A percentile compares a stretch with the other conserved stretches of the same genome.
Evolutionary conservation across 2,888 invertebrate species (phyloP).

Genomic region (Dendrolimus pini): DNA sequence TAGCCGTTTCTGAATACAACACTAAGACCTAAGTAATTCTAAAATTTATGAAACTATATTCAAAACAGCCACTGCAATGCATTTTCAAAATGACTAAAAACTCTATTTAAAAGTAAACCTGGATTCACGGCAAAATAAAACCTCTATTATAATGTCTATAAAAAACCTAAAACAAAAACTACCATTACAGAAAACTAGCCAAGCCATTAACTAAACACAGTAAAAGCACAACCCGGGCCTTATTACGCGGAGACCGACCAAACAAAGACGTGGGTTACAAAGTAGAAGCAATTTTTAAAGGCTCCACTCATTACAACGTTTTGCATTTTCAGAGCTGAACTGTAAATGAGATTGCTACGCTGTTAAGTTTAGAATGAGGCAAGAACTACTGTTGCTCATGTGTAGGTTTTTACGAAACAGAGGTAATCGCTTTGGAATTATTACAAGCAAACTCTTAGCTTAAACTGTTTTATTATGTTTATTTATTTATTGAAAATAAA

Average conservation of each 20-base stretch:
- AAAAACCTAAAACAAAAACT: neutral
- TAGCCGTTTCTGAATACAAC: too few species aligned
- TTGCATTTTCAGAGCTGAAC: neutral
- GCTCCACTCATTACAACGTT: neutral
- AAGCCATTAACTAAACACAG: neutral
- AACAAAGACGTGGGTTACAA: neutral
- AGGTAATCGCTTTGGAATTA: too few species aligned
- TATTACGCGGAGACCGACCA: neutral
- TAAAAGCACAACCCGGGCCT: neutral
- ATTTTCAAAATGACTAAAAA: too few species aligned
- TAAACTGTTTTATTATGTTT: too few species aligned
- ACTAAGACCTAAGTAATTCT: too few species aligned
- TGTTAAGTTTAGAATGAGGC: neutral
- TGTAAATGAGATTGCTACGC: neutral
- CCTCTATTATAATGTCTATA: neutral
- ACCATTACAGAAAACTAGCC: neutral
- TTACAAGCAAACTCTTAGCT: too few species aligned
- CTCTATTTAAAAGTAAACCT: too few species aligned
- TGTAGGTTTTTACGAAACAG: too few species aligned
- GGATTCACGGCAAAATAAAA: too few species aligned
- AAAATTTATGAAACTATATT: too few species aligned
- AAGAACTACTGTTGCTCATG: neutral
- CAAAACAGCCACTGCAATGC: too few species aligned
- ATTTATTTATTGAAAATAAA: too few species aligned
- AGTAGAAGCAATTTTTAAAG: neutral